Evolutionary conservation across 2,888 invertebrate genomes (phyloP).

Genomic region (Caenorhabditis wallacei): DNA sequence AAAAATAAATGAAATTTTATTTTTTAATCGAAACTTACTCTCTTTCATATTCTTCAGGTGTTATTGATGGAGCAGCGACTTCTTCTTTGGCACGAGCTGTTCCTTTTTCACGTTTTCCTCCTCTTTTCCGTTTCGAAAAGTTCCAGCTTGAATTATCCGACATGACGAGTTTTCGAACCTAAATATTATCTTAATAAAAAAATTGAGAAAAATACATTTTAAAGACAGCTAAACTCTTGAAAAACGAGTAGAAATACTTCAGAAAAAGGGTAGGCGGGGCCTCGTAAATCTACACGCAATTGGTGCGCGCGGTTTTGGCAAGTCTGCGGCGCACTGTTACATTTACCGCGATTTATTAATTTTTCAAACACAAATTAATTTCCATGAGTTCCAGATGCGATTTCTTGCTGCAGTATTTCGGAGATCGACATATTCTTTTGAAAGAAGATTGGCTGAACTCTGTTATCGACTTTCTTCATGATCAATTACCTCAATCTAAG

Average conservation of each 20-base stretch:
- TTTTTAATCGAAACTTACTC: slow-evolving; percentile 20
- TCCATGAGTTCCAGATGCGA: slow-evolving; percentile 36
- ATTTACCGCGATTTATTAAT: slow-evolving; percentile 9
- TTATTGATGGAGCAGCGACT: neutral
- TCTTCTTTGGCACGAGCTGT: slow-evolving; percentile 3
- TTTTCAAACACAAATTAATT: neutral
- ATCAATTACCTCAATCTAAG: neutral
- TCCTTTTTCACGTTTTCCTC: slow-evolving; percentile 22
- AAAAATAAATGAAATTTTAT: neutral
- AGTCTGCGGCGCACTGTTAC: neutral
- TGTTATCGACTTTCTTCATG: slow-evolving; percentile 38
- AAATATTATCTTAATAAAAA: neutral
- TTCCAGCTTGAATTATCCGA: neutral
- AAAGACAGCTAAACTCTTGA: neutral
- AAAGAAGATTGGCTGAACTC: slow-evolving; percentile 56
- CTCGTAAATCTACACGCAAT: slow-evolving; percentile 35
- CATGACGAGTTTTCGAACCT: slow-evolving; percentile 9
- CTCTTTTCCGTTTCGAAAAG: slow-evolving; percentile 2
- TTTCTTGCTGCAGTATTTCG: slow-evolving; percentile 47
- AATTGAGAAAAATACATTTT: neutral
- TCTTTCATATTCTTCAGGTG: slow-evolving; percentile 26
- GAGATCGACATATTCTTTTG: slow-evolving; percentile 51
- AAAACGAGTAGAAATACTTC: neutral
- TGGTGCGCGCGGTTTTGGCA: slow-evolving; percentile 27
- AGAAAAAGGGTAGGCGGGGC: slow-evolving; percentile 30